Percentiles rank a stretch among this genome's conserved stretches.
phyloP scores from a whole-genome alignment of 1,140 invertebrate species.

The Acromyrmex echinatior region DNA sequence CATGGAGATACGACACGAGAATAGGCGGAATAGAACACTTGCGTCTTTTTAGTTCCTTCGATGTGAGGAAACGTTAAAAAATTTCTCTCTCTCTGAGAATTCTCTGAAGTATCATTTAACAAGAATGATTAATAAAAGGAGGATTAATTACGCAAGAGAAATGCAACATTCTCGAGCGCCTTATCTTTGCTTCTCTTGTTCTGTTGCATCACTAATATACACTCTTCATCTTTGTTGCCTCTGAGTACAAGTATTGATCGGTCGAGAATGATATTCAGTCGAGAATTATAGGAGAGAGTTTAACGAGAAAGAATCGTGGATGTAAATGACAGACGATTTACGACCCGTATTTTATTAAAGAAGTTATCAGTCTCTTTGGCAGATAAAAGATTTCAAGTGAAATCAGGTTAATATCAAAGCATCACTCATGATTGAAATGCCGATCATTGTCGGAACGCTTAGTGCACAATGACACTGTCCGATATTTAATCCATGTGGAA shows the following conservation, averaged over 20 bases:
- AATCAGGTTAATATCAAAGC: constrained; percentile 31
- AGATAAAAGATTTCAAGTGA: constrained; percentile 39
- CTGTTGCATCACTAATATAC: constrained; percentile 56
- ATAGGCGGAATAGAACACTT: constrained; percentile 10
- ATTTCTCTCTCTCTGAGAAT: constrained; percentile 26
- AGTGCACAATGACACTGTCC: not conserved
- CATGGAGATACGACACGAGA: not conserved
- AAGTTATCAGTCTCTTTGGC: constrained; percentile 40
- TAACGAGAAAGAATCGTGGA: constrained; percentile 39
- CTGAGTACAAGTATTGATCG: constrained; percentile 51
- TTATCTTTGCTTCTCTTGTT: not conserved
- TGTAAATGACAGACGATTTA: constrained; percentile 72
- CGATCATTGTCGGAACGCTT: not conserved
- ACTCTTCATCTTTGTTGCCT: constrained; percentile 1
- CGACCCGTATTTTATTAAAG: constrained; percentile 49
- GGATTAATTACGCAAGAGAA: constrained; percentile 7
- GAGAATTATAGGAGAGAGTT: constrained; percentile 40
- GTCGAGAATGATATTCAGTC: constrained; percentile 36
- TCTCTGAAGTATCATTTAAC: not conserved
- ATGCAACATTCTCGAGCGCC: not conserved
- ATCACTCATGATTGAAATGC: constrained; percentile 18
- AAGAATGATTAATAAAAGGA: constrained; percentile 48
- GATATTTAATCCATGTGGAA: constrained; percentile 62
- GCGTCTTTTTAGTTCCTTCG: constrained; percentile 24
- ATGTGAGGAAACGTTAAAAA: constrained; percentile 9